Conservation (phyloP, 2,888 invertebrate genomes). For the Phortica magna region DNA sequence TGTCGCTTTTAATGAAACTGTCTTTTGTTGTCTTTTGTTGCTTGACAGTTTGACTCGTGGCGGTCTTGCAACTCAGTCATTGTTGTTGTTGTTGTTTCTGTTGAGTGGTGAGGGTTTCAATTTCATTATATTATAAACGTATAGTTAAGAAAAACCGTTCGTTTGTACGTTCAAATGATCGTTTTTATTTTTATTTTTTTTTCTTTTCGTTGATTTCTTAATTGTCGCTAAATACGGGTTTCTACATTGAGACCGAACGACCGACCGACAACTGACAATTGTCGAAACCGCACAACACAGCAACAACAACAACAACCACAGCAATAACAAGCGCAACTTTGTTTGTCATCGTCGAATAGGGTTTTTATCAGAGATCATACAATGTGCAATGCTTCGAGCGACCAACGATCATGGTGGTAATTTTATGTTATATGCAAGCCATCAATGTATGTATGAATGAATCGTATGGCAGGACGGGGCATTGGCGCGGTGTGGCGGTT, state of each 20-base stretch:
- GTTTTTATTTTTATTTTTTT: background rate
- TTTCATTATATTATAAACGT: constrained; percentile 44
- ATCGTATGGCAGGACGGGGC: background rate
- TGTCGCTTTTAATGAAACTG: constrained; percentile 40
- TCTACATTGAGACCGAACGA: background rate
- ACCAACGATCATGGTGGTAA: constrained; percentile 66
- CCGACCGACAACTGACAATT: constrained; percentile 11
- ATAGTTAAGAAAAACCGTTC: constrained; percentile 10
- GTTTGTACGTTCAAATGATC: constrained; percentile 24
- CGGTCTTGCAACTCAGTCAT: background rate
- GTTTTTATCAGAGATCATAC: constrained; percentile 63
- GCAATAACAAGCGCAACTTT: constrained; percentile 46
- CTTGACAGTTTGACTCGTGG: background rate
- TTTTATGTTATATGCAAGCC: constrained; percentile 48
- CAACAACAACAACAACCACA: constrained; percentile 10
- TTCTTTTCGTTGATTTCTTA: constrained; percentile 65
- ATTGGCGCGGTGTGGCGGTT: background rate
- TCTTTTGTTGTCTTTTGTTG: constrained; percentile 38
- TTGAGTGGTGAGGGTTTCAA: constrained; percentile 53
- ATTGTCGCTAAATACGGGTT: constrained; percentile 71
- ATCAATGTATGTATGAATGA: constrained; percentile 45
- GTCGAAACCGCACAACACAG: constrained; percentile 24
- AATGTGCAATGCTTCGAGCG: constrained; percentile 53
- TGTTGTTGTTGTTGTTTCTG: constrained; percentile 38
- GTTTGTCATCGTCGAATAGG: constrained; percentile 45